Conservation (phyloP, 2,888 invertebrate species). For the Ischnura elegans region DNA sequence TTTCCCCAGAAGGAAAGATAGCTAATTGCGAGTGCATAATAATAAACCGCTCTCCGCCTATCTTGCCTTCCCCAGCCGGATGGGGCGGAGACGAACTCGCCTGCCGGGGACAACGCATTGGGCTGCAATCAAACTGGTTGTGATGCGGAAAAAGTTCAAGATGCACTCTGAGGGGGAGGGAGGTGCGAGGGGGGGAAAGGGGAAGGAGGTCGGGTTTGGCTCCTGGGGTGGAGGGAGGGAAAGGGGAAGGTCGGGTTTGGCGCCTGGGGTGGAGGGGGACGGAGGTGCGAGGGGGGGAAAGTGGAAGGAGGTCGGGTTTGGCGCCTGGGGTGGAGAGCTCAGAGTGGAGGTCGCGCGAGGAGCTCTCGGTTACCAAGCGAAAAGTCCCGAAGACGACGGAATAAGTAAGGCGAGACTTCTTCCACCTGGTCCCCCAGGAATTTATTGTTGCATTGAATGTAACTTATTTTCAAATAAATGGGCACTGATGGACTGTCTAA, state of each 20-base stretch:
- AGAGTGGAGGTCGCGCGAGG: not conserved
- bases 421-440: not conserved
- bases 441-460: not conserved
- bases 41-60: not conserved
- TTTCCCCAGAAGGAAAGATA: not conserved
- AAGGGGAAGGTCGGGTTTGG: not conserved
- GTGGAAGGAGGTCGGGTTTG: no score
- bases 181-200: not conserved
- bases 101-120: not conserved
- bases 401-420: not conserved
- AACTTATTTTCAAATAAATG: not conserved
- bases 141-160: constrained; percentile 7
- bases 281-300: not conserved
- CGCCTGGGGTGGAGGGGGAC: not conserved
- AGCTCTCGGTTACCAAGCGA: not conserved
- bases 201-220: not conserved
- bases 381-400: no score
- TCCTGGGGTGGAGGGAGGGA: not conserved
- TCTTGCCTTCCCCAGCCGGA: not conserved
- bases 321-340: not conserved
- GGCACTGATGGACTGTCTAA: not conserved
- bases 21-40: not conserved
- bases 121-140: constrained; percentile 21
- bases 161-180: not conserved
- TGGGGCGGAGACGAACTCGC: not conserved